Evolutionary conservation across 2,888 invertebrate species (phyloP).

Genomic region (Hirudinaria manillensis): DNA sequence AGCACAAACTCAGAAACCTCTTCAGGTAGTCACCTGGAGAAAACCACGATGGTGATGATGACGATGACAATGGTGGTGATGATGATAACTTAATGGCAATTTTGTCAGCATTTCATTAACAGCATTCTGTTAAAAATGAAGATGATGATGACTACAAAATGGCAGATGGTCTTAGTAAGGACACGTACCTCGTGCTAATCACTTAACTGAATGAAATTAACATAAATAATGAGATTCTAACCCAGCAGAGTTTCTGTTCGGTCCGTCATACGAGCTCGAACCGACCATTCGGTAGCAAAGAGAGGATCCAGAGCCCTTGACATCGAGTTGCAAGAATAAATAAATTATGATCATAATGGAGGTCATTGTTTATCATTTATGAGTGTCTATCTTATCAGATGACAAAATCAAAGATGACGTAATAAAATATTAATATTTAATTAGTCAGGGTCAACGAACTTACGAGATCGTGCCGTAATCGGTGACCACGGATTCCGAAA

Average conservation of each 20-base stretch:
- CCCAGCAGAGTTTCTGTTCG: conserved; percentile 70
- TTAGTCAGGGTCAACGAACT: conserved; percentile 35
- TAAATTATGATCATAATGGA: conserved; percentile 8
- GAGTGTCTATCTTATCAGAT: neutral
- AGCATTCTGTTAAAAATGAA: too few relatives aligned
- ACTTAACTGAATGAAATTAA: too few relatives aligned
- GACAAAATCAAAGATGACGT: neutral
- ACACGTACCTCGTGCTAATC: too few relatives aligned
- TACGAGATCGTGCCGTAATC: conserved; percentile 76
- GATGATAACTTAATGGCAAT: too few relatives aligned
- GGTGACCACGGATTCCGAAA: conserved; percentile 71
- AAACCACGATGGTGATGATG: neutral
- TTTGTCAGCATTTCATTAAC: too few relatives aligned
- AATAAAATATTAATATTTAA: neutral
- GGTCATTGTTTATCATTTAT: neutral
- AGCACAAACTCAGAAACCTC: conserved; percentile 66
- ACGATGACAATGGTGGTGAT: too few relatives aligned
- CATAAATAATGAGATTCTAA: conserved; percentile 38
- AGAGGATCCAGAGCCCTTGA: conserved; percentile 72
- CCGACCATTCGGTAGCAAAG: conserved; percentile 69
- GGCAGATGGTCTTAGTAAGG: too few relatives aligned
- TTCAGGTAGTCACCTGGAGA: conserved; percentile 63
- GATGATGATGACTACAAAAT: too few relatives aligned
- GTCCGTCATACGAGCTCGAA: conserved; percentile 59
- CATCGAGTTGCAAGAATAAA: conserved; percentile 34